Evolutionary conservation across 1,140 invertebrate species (phyloP), one percentile per base, ranked within the genome.

Genomic region (Drosophila kohkoa): DNA sequence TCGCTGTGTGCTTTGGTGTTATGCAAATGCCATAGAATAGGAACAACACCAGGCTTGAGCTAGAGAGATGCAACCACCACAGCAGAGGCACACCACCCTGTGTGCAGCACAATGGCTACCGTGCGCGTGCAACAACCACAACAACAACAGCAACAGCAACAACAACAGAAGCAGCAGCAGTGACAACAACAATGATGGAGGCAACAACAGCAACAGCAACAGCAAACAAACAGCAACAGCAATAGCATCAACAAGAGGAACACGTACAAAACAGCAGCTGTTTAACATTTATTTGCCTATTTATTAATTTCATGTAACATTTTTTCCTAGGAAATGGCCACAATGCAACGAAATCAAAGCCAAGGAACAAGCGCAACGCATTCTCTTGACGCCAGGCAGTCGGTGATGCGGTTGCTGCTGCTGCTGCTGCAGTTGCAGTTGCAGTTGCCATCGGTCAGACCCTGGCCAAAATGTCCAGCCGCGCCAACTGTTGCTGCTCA

Each of bases 231-330:
- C 51, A 63, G 13, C 32, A 69, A 46, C 55, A 66, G 43, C 57
- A 57, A 32, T 32, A 59, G 11, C 11, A 66, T 25, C 55, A 69
- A 75, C 69, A 66, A 60, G 43, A 59, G 72, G 67, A 88, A 88
- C 81, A 81, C 81, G 81, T 85, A 85, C 77, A 86, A 90, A 90
- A 83, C 85, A 86, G 81, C 86, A 90, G 85, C 86, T 89, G 86
- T 89, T 89, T 90, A 90, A 89, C 86, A 90, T 90, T 89, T 90
- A 90, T 89, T 89, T 89, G 86, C 86, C 86, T 89, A 89, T 89
- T 89, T 89, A 89, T 89, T 89, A 89, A 89, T 89, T 89, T 89
- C 85, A 89, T 89, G 86, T 89, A 90, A 86, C 86, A 89, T 85
- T 89, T 90, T 87, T 89, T 90, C 85, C 86, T 85, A 86, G 81